These are phyloP conservation scores for Adoxophyes honmai DNA, from an alignment of 1,140 invertebrate species.

Conservation along the genomic window DNA sequence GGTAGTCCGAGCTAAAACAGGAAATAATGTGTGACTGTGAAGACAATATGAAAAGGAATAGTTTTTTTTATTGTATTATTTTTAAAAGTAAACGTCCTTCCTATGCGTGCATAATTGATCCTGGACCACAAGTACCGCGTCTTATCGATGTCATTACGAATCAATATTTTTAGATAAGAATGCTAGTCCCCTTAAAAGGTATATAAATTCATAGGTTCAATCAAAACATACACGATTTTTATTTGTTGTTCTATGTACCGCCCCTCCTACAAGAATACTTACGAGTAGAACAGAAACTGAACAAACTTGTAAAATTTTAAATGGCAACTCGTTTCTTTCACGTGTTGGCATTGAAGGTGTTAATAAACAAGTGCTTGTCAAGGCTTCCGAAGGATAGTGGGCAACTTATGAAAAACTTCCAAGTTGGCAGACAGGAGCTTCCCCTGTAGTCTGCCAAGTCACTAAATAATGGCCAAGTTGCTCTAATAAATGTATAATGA, in stretches of 20 bases:
- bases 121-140: too few species aligned
- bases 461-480: neutral
- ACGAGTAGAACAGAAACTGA: neutral
- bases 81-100: too few species aligned
- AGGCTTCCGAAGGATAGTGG: neutral
- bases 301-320: neutral
- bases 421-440: slow-evolving; percentile 5
- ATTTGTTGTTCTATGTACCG: neutral
- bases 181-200: too few species aligned
- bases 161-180: too few species aligned
- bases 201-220: too few species aligned
- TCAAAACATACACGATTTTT: too few species aligned
- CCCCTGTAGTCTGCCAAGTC: neutral
- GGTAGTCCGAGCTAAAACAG: too few species aligned
- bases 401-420: slow-evolving; percentile 12
- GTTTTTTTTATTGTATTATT: too few species aligned
- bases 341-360: neutral
- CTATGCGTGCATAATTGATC: too few species aligned
- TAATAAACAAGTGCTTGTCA: slow-evolving; percentile 11
- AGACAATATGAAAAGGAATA: too few species aligned
- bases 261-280: neutral
- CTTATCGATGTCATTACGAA: too few species aligned
- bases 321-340: neutral
- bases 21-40: too few species aligned
- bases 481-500: slow-evolving; percentile 6